Evolutionary conservation across 2,113 vertebrate genomes (phyloP).

Genomic region (Hydropotes inermis): DNA sequence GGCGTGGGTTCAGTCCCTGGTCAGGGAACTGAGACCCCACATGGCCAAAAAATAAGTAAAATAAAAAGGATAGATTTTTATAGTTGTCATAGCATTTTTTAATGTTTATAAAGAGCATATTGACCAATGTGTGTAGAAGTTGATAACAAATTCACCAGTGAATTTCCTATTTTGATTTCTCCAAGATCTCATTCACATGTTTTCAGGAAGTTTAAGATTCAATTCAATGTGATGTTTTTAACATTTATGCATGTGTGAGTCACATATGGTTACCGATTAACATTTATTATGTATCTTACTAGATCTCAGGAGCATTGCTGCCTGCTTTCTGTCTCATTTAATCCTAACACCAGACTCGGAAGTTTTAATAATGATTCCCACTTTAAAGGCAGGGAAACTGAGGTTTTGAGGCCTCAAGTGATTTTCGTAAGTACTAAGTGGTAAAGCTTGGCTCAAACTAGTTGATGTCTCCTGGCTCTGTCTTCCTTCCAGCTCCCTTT

Average conservation of each 20-base stretch:
- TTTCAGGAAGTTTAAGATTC: background rate
- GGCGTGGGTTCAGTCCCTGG: background rate
- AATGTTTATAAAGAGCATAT: background rate
- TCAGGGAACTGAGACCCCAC: background rate
- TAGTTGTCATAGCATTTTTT: background rate
- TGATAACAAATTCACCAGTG: background rate
- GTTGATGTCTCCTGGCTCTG: background rate
- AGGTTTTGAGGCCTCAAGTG: background rate
- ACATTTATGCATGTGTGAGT: background rate
- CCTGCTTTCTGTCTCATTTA: background rate
- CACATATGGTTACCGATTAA: background rate
- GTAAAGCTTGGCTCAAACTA: background rate
- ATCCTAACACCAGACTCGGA: background rate
- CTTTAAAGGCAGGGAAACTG: background rate
- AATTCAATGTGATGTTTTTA: background rate
- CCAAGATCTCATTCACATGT: background rate
- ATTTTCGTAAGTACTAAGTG: background rate
- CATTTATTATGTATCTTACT: background rate
- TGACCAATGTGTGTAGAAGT: background rate
- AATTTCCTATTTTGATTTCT: conserved; percentile 21
- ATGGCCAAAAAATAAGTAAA: background rate
- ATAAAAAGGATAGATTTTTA: background rate
- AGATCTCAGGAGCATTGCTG: background rate
- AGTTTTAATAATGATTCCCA: background rate
- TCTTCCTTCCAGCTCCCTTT: background rate